Percentiles rank a stretch among this genome's conserved stretches.
phyloP scores from a whole-genome alignment of 2,113 vertebrate genomes.

The Oreochromis aureus region DNA sequence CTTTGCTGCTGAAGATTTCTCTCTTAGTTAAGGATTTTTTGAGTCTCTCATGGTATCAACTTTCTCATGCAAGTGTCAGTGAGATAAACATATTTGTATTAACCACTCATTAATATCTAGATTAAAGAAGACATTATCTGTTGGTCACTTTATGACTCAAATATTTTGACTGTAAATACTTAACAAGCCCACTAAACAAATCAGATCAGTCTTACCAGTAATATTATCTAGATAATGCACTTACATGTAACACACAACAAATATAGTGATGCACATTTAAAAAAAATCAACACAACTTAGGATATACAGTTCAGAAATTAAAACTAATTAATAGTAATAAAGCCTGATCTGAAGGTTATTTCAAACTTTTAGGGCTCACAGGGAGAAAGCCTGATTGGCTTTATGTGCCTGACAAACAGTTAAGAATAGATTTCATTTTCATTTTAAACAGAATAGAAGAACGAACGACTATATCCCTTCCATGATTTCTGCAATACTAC shows the following conservation, averaged over 20 bases:
- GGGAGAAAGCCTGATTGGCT: neutral
- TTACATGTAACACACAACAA: neutral
- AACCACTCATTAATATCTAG: neutral
- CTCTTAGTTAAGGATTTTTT: neutral
- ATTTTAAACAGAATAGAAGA: neutral
- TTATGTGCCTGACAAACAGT: fast-evolving
- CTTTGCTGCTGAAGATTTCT: neutral
- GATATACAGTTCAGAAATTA: neutral
- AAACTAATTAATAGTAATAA: neutral
- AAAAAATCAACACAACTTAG: neutral
- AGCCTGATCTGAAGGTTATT: neutral
- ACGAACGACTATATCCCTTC: neutral
- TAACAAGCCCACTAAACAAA: neutral
- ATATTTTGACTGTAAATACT: neutral
- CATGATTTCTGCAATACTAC: neutral
- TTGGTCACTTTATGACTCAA: neutral
- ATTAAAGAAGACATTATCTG: neutral
- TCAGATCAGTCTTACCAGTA: neutral
- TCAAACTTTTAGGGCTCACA: neutral
- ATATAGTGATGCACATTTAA: fast-evolving
- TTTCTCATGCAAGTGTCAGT: neutral
- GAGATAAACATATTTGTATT: neutral
- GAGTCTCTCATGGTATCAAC: neutral
- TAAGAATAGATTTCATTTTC: neutral
- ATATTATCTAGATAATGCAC: neutral